These are phyloP conservation scores for Synergus umbraculus DNA, from an alignment of 2,888 invertebrate species.

Conservation along the genomic window DNA sequence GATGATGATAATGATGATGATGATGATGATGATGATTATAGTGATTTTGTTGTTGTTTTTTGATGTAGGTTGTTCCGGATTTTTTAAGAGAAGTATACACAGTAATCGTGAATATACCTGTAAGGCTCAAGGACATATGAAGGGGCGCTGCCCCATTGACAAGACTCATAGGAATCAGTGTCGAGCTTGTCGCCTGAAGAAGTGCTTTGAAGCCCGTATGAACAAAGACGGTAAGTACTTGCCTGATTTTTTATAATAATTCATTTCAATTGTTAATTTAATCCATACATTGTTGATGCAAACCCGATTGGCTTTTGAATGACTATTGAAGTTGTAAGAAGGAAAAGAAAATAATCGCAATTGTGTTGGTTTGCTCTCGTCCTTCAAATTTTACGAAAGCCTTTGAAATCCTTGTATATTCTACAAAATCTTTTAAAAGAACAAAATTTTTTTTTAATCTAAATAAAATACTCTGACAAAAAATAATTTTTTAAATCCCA, in stretches of 20 bases:
- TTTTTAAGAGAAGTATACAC: slow-evolving; percentile 97
- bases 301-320: no score
- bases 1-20: neutral
- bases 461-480: no score
- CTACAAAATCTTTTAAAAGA: no score
- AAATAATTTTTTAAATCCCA: no score
- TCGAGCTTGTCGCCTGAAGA: slow-evolving; percentile 94
- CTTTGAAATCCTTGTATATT: no score
- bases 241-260: neutral
- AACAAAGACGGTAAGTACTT: slow-evolving; percentile 95
- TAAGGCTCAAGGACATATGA: slow-evolving; percentile 95
- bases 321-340: no score
- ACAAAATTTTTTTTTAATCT: no score
- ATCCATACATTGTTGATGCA: no score
- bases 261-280: neutral
- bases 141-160: slow-evolving; percentile 96
- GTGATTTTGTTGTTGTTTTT: neutral
- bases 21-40: neutral
- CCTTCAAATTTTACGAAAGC: no score
- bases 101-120: slow-evolving; percentile 97
- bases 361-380: no score
- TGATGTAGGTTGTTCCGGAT: slow-evolving; percentile 91
- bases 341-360: no score
- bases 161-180: slow-evolving; percentile 98
- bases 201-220: slow-evolving; percentile 98